phyloP scores from a whole-genome alignment of 2,113 vertebrate genomes.

The Papio anubis region DNA sequence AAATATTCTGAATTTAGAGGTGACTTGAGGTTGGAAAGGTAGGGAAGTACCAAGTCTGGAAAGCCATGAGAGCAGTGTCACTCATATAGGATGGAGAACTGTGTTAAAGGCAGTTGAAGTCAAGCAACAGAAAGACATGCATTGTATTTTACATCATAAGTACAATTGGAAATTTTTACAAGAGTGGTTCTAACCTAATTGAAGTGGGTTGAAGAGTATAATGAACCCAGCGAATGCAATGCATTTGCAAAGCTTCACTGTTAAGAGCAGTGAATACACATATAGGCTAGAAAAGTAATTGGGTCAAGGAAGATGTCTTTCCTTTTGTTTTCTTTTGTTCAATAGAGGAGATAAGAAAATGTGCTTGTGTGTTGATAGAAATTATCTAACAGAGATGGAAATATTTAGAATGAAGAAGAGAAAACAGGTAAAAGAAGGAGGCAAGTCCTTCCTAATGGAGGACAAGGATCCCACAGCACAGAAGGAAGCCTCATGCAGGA shows the following conservation, averaged over 20 bases:
- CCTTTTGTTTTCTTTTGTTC: not conserved
- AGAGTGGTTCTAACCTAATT: not conserved
- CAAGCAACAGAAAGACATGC: not conserved
- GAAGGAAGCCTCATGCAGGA: not conserved
- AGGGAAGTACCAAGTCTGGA: accelerated
- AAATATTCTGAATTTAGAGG: no score
- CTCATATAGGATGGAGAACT: not conserved
- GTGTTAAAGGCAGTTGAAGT: no score
- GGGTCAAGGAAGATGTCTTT: not conserved
- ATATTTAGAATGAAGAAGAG: not conserved
- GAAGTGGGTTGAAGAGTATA: not conserved
- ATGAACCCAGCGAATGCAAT: not conserved
- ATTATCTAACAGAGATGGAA: not conserved
- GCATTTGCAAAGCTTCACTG: not conserved
- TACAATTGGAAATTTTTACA: not conserved
- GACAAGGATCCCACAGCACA: not conserved
- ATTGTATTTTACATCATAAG: not conserved
- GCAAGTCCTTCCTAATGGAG: not conserved
- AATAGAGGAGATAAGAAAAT: not conserved
- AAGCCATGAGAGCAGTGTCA: not conserved
- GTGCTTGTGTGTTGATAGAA: not conserved
- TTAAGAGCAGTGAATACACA: not conserved
- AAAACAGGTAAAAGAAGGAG: not conserved
- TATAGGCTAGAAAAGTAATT: not conserved
- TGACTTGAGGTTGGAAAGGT: not conserved